Conservation (phyloP, 2,113 vertebrate genomes). For the Mormyrus lacerda region DNA sequence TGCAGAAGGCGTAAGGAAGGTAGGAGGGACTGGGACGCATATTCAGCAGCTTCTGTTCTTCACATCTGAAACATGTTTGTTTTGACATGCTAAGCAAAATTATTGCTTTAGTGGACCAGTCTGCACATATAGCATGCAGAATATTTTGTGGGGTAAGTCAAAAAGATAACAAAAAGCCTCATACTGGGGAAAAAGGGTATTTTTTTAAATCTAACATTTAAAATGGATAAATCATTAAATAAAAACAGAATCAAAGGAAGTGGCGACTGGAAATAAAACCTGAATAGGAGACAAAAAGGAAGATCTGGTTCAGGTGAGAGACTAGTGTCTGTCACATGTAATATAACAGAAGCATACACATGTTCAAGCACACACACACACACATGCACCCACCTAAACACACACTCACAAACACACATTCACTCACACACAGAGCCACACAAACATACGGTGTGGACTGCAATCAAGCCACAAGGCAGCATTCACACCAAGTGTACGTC, state of each 20-base stretch:
- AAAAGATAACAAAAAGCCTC: not conserved
- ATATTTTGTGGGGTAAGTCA: not conserved
- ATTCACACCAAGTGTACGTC: not conserved
- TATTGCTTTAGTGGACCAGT: constrained; percentile 12
- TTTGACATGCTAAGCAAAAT: constrained; percentile 27
- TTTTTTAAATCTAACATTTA: not conserved
- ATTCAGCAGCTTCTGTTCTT: constrained; percentile 62
- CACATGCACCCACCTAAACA: not conserved
- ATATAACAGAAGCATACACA: not conserved
- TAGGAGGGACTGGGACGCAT: constrained; percentile 40
- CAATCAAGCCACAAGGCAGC: not conserved
- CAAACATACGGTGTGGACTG: not conserved
- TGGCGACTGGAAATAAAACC: not conserved
- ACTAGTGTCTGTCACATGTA: not conserved
- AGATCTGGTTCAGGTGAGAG: not conserved
- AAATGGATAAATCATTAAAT: not conserved
- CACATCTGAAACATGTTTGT: constrained; percentile 60
- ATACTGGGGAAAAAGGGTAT: not conserved
- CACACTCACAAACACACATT: not conserved
- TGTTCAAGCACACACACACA: not conserved
- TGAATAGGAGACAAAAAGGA: not conserved
- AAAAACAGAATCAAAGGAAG: not conserved
- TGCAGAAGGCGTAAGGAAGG: constrained; percentile 20
- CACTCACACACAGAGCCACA: not conserved
- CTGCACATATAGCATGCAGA: not conserved